These are phyloP conservation scores for Phyllostomus discolor DNA, from an alignment of 2,113 vertebrate genomes.

Conservation along the genomic window DNA sequence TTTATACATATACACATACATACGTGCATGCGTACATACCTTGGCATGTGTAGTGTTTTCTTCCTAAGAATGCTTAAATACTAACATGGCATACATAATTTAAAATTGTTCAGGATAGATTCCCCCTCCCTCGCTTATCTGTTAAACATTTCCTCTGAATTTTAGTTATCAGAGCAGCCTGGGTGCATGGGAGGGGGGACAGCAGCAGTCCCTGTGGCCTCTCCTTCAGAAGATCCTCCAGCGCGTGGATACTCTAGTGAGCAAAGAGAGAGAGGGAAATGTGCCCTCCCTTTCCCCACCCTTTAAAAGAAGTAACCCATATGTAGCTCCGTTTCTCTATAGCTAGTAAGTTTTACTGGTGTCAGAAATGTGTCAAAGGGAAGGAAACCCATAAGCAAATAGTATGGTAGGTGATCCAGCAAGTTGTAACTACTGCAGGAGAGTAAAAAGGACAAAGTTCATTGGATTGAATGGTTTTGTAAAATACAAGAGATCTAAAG, in stretches of 20 bases:
- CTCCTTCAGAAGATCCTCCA: neutral
- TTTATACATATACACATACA: neutral
- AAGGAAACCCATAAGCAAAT: neutral
- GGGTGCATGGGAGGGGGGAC: neutral
- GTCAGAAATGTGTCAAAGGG: neutral
- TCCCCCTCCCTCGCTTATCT: neutral
- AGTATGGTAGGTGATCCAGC: neutral
- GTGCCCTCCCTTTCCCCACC: neutral
- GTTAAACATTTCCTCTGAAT: neutral
- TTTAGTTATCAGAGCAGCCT: neutral
- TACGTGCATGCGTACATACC: neutral
- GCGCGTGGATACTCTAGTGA: neutral
- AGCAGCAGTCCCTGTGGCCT: neutral
- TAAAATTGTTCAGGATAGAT: neutral
- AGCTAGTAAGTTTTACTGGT: neutral
- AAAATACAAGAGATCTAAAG: neutral
- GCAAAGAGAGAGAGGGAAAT: neutral
- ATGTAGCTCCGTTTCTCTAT: neutral
- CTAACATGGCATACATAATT: neutral
- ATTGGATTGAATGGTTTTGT: neutral
- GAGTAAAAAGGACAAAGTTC: neutral
- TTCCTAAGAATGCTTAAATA: constrained; percentile 11
- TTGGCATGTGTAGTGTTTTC: neutral
- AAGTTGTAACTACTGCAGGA: neutral
- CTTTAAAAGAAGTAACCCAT: neutral